These are phyloP conservation scores for Eupithecia subfuscata DNA, from an alignment of 2,888 invertebrate genomes.

Conservation along the genomic window DNA sequence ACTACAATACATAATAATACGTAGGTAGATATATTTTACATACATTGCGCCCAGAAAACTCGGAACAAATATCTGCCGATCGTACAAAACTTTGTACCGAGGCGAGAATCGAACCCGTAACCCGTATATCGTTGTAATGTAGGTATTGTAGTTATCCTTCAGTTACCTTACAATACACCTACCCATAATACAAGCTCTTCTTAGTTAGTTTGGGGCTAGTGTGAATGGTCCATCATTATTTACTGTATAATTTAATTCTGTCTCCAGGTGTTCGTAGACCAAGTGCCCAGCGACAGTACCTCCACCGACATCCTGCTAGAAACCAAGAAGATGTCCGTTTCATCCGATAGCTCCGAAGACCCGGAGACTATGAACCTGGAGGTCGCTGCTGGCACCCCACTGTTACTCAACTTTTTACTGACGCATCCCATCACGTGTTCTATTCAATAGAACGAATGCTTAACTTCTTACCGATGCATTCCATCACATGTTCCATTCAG, in stretches of 20 bases:
- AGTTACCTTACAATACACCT: too few species aligned
- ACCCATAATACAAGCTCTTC: too few species aligned
- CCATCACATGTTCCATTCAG: slow-evolving; percentile 68
- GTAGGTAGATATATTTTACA: too few species aligned
- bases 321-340: slow-evolving; percentile 62
- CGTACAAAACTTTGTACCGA: too few species aligned
- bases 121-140: too few species aligned
- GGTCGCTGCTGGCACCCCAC: slow-evolving; percentile 77
- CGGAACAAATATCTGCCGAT: too few species aligned
- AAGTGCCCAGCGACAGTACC: slow-evolving; percentile 65
- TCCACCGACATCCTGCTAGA: slow-evolving; percentile 71
- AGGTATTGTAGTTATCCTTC: too few species aligned
- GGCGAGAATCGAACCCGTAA: too few species aligned
- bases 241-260: not conserved
- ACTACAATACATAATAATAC: too few species aligned
- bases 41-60: too few species aligned
- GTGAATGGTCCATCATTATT: too few species aligned
- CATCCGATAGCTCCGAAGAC: slow-evolving; percentile 55
- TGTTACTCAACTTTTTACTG: slow-evolving; percentile 72
- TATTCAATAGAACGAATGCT: slow-evolving; percentile 50
- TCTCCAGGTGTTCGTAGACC: slow-evolving; percentile 72
- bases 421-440: slow-evolving; percentile 75
- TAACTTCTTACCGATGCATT: slow-evolving; percentile 74
- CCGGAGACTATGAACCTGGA: slow-evolving; percentile 64
- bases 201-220: too few species aligned